A percentile compares a stretch with the other conserved stretches of the same genome.
Evolutionary conservation across 2,888 invertebrate species (phyloP).

Genomic region (Salticus scenicus): DNA sequence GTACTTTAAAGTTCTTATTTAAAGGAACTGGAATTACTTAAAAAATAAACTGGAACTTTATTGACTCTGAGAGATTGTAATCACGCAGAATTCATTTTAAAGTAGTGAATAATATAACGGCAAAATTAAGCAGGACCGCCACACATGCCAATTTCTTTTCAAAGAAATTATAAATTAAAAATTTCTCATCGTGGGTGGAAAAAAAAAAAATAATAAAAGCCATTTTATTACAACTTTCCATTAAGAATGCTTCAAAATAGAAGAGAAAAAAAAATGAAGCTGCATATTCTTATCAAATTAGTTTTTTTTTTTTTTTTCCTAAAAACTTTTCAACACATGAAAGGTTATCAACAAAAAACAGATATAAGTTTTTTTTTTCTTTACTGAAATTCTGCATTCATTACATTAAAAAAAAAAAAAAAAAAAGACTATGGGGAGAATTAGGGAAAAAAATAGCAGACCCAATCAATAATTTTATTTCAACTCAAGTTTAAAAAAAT

Average conservation of each 20-base stretch:
- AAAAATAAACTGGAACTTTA: no score
- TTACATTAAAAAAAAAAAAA: not conserved
- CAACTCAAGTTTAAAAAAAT: constrained; percentile 3
- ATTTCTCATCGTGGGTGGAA: not conserved
- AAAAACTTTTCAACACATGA: constrained; percentile 9
- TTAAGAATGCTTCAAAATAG: not conserved
- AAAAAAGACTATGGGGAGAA: not conserved
- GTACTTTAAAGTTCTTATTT: no score
- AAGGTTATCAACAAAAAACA: constrained; percentile 17
- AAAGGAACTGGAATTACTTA: no score
- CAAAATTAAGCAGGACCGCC: no score
- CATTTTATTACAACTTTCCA: constrained; percentile 2
- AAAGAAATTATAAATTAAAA: not conserved
- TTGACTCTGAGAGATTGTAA: no score
- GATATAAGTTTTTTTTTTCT: not conserved
- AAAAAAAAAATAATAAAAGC: not conserved
- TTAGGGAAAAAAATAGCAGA: not conserved
- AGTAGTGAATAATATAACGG: no score
- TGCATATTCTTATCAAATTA: not conserved
- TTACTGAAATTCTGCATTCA: constrained; percentile 10
- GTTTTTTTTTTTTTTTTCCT: not conserved
- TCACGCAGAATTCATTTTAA: no score
- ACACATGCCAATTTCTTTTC: no score
- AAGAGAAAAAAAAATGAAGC: not conserved
- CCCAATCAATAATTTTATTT: constrained; percentile 9